Evolutionary conservation across 64 coral and sea anemone species (phyloP), one percentile per base, ranked within the genome.

Genomic region (Dendrophyllia cribrosa): DNA sequence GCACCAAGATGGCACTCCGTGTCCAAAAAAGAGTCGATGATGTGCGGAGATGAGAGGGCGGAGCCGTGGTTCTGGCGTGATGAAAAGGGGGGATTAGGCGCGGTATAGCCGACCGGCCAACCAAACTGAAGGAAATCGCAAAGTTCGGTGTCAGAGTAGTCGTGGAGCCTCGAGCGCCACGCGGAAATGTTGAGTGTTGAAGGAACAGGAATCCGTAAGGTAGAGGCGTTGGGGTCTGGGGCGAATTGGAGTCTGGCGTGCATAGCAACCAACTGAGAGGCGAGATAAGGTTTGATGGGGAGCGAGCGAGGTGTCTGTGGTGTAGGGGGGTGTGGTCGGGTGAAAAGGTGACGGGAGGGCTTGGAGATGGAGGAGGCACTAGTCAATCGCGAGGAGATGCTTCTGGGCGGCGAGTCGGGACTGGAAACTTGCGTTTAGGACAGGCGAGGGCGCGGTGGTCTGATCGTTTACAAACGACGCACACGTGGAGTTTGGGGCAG

Each of bases 381-480:
- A n/a, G n/a, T n/a, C n/a, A n/a, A n/a, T n/a, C n/a, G n/a, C n/a
- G n/a, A 56, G 85, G 23, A 3, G 68, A 69, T 48, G 50, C 17
- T 9, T 73, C 59, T 6, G 12, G 16, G 15, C 58, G 19, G 24
- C 58, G 58, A 52, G 44, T 43, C 6, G 72, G 53, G 0, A 88
- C 70, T 20, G 15, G 43, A 10, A 64, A 89, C 49, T 51, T 77
- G 26, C 19, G 25, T 66, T 63, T 49, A 3, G 74, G 73, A 24
- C 86, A 88, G 12, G 70, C 49, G n/a, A 75, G 2, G 68, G 86
- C 55, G 43, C 61, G 69, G 70, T 88, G 51, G 51, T 88, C 86
- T 14, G 43, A 74, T 10, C 12, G 26, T 59, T 87, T 74, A 12
- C 51, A 74, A 3, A 87, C 23, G 46, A 75, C 19, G 43, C 69